phyloP scores from a whole-genome alignment of 2,113 vertebrate genomes.

The Ramphastos sulfuratus region DNA sequence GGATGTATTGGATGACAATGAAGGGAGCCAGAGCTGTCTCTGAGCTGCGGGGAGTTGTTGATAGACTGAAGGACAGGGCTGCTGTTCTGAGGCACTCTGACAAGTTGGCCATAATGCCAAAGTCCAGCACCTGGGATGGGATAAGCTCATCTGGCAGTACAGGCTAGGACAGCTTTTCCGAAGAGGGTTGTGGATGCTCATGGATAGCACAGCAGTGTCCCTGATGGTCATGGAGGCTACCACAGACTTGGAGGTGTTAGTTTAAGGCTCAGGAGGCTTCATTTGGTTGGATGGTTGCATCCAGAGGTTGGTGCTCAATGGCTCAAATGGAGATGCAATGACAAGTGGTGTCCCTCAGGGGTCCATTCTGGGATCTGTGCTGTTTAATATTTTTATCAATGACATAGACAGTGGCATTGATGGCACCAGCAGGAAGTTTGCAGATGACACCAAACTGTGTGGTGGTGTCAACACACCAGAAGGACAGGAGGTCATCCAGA shows the following conservation, averaged over 20 bases:
- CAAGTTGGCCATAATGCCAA: not conserved
- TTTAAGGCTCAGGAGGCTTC: not conserved
- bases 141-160: not conserved
- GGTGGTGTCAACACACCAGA: too few species aligned
- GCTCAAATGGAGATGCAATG: too few species aligned
- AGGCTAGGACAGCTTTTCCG: not conserved
- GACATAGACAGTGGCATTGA: too few species aligned
- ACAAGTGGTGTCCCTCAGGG: too few species aligned
- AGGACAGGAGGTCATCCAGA: too few species aligned
- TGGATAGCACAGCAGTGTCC: not conserved
- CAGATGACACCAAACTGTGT: too few species aligned
- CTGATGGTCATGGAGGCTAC: not conserved
- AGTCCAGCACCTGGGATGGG: not conserved
- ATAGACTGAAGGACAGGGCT: not conserved
- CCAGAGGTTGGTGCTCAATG: too few species aligned
- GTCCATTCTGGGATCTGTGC: too few species aligned
- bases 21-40: not conserved
- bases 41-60: not conserved
- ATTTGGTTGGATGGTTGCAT: not conserved
- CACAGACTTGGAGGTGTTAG: not conserved
- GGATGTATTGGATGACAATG: not conserved
- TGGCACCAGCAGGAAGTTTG: too few species aligned
- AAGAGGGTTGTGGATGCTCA: not conserved
- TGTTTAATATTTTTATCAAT: too few species aligned
- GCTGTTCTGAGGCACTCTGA: fast-evolving